Evolutionary conservation across 2,113 vertebrate species (phyloP).

Genomic region (Lates calcarifer): DNA sequence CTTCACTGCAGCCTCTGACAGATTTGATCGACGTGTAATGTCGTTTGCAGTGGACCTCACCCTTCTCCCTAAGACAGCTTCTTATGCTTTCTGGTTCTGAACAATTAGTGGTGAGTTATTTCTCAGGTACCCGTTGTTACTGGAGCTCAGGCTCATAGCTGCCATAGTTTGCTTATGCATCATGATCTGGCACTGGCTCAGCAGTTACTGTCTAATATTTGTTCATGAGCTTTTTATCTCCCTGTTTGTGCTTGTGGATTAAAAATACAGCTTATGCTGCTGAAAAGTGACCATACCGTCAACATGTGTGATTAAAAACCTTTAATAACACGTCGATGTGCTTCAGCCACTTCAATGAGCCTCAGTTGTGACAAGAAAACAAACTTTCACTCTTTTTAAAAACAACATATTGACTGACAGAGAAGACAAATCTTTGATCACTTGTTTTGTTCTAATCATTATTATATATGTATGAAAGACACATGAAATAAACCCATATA

Average conservation of each 20-base stretch:
- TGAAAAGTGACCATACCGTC: conserved; percentile 49
- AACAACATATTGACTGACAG: background rate
- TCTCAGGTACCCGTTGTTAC: conserved; percentile 56
- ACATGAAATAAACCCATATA: background rate
- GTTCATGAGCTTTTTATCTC: conserved; percentile 62
- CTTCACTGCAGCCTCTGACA: conserved; percentile 58
- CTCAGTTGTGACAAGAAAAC: background rate
- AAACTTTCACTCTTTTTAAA: background rate
- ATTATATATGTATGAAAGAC: too few species aligned
- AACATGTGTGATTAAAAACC: conserved; percentile 9
- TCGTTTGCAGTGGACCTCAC: conserved; percentile 61
- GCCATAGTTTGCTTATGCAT: conserved; percentile 65
- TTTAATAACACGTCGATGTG: background rate
- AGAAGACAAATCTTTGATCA: too few species aligned
- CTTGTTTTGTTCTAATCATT: background rate
- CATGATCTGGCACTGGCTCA: conserved; percentile 56
- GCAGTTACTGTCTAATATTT: conserved; percentile 65
- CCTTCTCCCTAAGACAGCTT: conserved; percentile 59
- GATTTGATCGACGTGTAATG: conserved; percentile 56
- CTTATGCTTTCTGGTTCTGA: conserved; percentile 59
- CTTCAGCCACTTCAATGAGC: conserved; percentile 11
- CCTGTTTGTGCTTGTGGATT: conserved; percentile 48
- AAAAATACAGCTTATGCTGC: conserved; percentile 17
- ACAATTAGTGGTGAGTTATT: conserved; percentile 75
- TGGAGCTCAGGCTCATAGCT: conserved; percentile 57